Conservation (phyloP, 2,797 vertebrate genomes). For the Threskiornis aethiopicus region DNA sequence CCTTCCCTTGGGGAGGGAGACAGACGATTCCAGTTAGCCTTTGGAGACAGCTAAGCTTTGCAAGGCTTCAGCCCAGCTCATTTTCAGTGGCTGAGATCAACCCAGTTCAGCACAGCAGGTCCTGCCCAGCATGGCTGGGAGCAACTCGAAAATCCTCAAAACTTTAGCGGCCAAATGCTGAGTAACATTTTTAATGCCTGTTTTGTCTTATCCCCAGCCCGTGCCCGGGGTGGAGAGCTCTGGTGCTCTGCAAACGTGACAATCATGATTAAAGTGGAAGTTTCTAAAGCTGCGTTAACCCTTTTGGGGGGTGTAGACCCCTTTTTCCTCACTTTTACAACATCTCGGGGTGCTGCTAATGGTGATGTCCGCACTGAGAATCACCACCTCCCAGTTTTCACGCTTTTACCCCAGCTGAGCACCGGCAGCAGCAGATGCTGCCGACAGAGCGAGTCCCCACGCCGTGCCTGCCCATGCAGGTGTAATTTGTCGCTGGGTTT, state of each 20-base stretch:
- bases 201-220: neutral
- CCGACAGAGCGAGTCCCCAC: fast-evolving
- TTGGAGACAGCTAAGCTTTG: neutral
- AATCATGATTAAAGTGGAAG: neutral
- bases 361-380: neutral
- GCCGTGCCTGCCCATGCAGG: fast-evolving
- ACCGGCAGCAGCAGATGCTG: fast-evolving
- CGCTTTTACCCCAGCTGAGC: neutral
- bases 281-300: neutral
- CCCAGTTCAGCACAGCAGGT: neutral
- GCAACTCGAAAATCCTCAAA: neutral
- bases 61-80: neutral
- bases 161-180: neutral
- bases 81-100: neutral
- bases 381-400: neutral
- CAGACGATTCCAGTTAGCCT: neutral
- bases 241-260: neutral
- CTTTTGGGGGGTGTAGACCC: neutral
- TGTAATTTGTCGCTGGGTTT: neutral
- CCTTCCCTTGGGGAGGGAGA: neutral
- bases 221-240: neutral
- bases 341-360: fast-evolving
- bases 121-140: neutral
- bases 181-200: neutral
- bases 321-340: neutral